These are phyloP conservation scores for Proisotoma minuta DNA, from an alignment of 2,888 invertebrate genomes.

Conservation along the genomic window DNA sequence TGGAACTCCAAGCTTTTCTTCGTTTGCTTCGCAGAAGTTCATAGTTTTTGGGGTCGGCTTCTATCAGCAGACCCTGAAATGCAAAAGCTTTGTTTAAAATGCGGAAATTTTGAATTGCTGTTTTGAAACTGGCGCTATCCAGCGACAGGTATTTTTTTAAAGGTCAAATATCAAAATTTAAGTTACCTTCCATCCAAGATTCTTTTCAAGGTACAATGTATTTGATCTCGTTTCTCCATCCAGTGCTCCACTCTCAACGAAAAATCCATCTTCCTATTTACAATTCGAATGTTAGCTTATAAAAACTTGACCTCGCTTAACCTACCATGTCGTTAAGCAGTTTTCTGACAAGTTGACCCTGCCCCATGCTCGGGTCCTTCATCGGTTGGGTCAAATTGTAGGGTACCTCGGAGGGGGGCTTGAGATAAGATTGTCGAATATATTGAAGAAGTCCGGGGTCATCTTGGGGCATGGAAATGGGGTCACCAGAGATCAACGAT, in stretches of 20 bases:
- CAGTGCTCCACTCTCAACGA: slow-evolving; percentile 49
- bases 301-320: not conserved
- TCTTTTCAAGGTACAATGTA: slow-evolving; percentile 50
- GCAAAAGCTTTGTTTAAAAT: not conserved
- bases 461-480: slow-evolving; percentile 26
- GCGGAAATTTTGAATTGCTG: too few relatives aligned
- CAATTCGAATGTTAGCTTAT: not conserved
- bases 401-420: slow-evolving; percentile 20
- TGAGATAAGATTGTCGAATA: slow-evolving; percentile 19
- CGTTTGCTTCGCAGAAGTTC: slow-evolving; percentile 48
- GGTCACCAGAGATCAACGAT: not conserved
- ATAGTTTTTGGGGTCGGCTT: slow-evolving; percentile 50
- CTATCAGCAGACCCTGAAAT: slow-evolving; percentile 49
- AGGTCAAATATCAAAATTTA: too few relatives aligned
- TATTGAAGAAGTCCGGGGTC: slow-evolving; percentile 24
- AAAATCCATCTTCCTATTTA: slow-evolving; percentile 40
- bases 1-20: slow-evolving; percentile 49
- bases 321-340: slow-evolving; percentile 44
- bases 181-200: slow-evolving; percentile 49
- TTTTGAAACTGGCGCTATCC: too few relatives aligned
- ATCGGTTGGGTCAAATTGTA: slow-evolving; percentile 42
- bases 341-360: slow-evolving; percentile 42
- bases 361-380: slow-evolving; percentile 47
- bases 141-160: too few relatives aligned
- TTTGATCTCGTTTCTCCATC: slow-evolving; percentile 52